Base-by-base conservation (phyloP, 2,888 invertebrate genomes). In the Eilema griseolum region DNA sequence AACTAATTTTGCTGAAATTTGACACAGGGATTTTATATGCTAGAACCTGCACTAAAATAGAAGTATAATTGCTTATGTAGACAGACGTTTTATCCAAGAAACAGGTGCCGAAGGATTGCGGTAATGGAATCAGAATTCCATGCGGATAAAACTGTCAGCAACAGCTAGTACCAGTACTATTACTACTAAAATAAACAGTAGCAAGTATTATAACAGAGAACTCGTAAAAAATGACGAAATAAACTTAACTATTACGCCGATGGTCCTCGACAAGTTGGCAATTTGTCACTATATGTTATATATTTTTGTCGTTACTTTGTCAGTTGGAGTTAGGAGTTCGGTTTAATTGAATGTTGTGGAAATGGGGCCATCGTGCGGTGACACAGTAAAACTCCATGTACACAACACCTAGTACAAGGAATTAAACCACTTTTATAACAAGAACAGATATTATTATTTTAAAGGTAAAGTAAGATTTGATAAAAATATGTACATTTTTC, bases 191-290 rank as follows among this genome's bases (percentile, higher is more conserved):
- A 52, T n/a, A 10, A n/a, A 20, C n/a, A 52, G n/a, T n/a, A n/a
- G 52, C n/a, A 52, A 52, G n/a, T n/a, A 52, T n/a, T n/a, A n/a
- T 46, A 20, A 26, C 57, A 11, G 5, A 65, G 12, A 31, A 20
- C 5, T 65, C 64, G 52, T 65, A 56, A 56, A 64, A 65, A 31
- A 52, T 65, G 56, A 31, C 31, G 56, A 31, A 65, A n/a, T n/a
- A 65, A 56, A 65, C 52, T 65, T 65, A 56, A 64, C 64, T 64
- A 46, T 65, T 56, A 56, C 52, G 56, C 14, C 20, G 31, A 56
- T 65, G 52, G 52, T 65, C 12, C 26, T 28, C 52, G 20, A 56
- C 20, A 65, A 23, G 23, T 56, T 31, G 20, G 28, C 52, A 28
- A 62, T 52, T 65, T 65, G 56, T 52, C n/a, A 52, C 52, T 52